Percentiles rank a stretch among this genome's conserved stretches.
These are phyloP conservation scores for Xylota segnis DNA, from an alignment of 2,888 invertebrate genomes.

Conservation along the genomic window DNA sequence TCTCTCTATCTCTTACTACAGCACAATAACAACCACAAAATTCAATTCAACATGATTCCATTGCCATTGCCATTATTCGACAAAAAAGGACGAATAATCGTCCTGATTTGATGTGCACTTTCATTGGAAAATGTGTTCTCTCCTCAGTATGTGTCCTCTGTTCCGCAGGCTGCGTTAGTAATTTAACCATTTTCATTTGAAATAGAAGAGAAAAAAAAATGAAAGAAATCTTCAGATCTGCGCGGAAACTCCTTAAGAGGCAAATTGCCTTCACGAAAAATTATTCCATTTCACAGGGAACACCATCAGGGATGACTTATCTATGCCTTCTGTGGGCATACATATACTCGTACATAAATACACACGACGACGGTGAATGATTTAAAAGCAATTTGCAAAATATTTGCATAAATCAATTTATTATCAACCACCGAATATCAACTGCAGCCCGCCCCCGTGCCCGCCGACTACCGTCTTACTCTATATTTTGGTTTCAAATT, in stretches of 20 bases:
- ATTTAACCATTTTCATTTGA: constrained; percentile 57
- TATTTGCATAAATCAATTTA: constrained; percentile 77
- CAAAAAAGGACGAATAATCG: constrained; percentile 60
- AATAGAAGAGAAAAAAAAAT: constrained; percentile 39
- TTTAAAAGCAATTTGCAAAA: constrained; percentile 75
- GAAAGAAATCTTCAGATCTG: background rate
- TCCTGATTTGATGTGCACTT: constrained; percentile 55
- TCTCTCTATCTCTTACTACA: background rate
- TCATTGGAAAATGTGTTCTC: background rate
- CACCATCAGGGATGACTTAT: constrained; percentile 2
- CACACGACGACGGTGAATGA: constrained; percentile 48
- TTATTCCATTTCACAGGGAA: constrained; percentile 41
- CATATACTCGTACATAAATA: background rate
- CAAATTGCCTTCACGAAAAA: constrained; percentile 59
- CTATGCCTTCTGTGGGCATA: constrained; percentile 14
- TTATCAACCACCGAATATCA: constrained; percentile 73
- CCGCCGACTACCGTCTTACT: background rate
- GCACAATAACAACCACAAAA: constrained; percentile 56
- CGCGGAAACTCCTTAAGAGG: constrained; percentile 14
- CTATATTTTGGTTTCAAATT: constrained; percentile 51
- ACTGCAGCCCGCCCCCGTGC: background rate
- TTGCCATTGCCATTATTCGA: constrained; percentile 51
- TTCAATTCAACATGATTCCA: constrained; percentile 63
- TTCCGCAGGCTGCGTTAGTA: constrained; percentile 22
- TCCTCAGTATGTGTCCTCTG: background rate